Percentiles rank a stretch among this genome's conserved stretches.
These are phyloP conservation scores for Sceliomorpha sp. DNA, from an alignment of 2,888 invertebrate species.

Conservation along the genomic window DNA sequence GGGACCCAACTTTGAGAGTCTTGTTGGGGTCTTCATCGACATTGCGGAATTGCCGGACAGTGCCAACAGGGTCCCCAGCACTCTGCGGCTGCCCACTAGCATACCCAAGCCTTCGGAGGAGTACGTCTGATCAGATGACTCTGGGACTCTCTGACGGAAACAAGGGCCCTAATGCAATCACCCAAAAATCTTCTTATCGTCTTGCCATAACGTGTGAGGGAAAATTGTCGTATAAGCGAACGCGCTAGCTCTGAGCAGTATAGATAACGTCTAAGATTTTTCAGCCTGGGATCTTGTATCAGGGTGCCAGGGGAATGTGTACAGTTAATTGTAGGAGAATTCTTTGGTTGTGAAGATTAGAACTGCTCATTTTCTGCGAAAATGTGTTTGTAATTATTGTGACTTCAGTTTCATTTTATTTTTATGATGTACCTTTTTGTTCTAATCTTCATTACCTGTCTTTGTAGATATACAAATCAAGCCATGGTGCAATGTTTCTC, in stretches of 20 bases:
- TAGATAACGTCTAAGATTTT: conserved; percentile 57
- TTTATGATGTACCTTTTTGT: background rate
- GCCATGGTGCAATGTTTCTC: conserved; percentile 61
- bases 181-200: conserved; percentile 30
- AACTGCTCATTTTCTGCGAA: conserved; percentile 12
- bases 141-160: conserved; percentile 7
- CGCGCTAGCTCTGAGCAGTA: conserved; percentile 35
- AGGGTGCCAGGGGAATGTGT: conserved; percentile 69
- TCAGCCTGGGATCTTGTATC: conserved; percentile 70
- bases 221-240: conserved; percentile 12
- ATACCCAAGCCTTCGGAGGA: conserved; percentile 94
- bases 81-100: conserved; percentile 88
- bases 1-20: conserved; percentile 97
- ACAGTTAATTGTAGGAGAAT: conserved; percentile 61
- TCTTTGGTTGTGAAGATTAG: conserved; percentile 24
- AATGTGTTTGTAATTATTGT: background rate
- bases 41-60: conserved; percentile 92
- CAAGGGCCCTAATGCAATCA: conserved; percentile 15
- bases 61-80: conserved; percentile 85
- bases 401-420: background rate
- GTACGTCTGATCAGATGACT: conserved; percentile 84
- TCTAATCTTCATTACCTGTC: conserved; percentile 18
- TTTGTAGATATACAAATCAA: conserved; percentile 44
- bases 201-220: conserved; percentile 61
- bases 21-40: conserved; percentile 97